Conservation (phyloP, 1,140 invertebrate genomes). For the Luehdorfia chinensis region DNA sequence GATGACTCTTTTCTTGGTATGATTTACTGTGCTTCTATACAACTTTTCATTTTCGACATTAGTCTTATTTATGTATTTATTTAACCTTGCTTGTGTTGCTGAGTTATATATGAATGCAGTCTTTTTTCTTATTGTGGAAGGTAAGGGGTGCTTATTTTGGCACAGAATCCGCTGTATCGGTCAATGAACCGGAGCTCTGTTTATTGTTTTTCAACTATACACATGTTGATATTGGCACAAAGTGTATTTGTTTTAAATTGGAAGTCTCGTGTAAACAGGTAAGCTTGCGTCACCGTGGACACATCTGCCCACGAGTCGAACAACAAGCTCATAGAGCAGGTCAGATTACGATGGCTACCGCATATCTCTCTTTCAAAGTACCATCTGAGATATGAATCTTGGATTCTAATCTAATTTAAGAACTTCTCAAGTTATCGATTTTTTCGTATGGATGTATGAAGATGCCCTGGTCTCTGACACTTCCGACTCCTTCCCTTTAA, state of each 20-base stretch:
- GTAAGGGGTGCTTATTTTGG: conserved; percentile 68
- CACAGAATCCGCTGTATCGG: conserved; percentile 48
- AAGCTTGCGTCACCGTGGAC: conserved; percentile 41
- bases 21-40: too few relatives aligned
- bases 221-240: conserved; percentile 67
- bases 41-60: too few relatives aligned
- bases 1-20: too few relatives aligned
- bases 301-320: conserved; percentile 21
- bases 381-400: too few relatives aligned
- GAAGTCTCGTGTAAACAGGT: conserved; percentile 53
- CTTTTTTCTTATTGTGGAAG: conserved; percentile 50
- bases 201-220: conserved; percentile 69
- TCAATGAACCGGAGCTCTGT: conserved; percentile 54
- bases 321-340: background rate
- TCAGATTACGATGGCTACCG: background rate
- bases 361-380: too few relatives aligned
- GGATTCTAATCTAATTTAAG: too few relatives aligned
- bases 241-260: conserved; percentile 68
- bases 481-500: background rate
- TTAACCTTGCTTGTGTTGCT: too few relatives aligned
- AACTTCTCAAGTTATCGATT: too few relatives aligned
- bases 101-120: too few relatives aligned
- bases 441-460: too few relatives aligned
- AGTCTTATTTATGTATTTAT: too few relatives aligned
- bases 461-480: too few relatives aligned